phyloP scores from a whole-genome alignment of 1,140 invertebrate genomes.

The Galleria mellonella region DNA sequence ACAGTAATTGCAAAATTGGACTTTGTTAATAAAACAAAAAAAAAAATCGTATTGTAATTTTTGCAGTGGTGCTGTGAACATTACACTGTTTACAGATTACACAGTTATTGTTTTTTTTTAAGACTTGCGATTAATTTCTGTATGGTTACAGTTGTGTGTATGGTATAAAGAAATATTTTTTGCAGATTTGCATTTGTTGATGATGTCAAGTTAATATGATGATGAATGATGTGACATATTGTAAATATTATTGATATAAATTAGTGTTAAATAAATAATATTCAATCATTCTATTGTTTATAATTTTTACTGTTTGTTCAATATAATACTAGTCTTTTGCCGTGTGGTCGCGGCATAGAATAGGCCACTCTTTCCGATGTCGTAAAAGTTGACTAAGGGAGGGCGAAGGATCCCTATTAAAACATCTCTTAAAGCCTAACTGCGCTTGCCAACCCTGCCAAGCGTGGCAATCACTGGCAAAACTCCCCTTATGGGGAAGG shows the following conservation, averaged over 20 bases:
- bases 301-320: background rate
- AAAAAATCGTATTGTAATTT: too few relatives aligned
- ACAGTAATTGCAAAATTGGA: background rate
- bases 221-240: constrained; percentile 31
- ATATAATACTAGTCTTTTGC: too few relatives aligned
- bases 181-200: constrained; percentile 44
- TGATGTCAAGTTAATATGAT: constrained; percentile 21
- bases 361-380: too few relatives aligned
- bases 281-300: constrained; percentile 16
- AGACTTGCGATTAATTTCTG: background rate
- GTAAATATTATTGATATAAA: constrained; percentile 51
- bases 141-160: constrained; percentile 15
- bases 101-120: constrained; percentile 28
- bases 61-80: constrained; percentile 28
- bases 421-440: too few relatives aligned
- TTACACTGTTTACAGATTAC: constrained; percentile 11
- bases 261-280: constrained; percentile 42
- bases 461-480: too few relatives aligned
- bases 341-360: too few relatives aligned
- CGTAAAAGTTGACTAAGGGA: too few relatives aligned
- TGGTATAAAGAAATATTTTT: constrained; percentile 26
- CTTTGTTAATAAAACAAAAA: background rate
- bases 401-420: too few relatives aligned
- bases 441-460: too few relatives aligned
- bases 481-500: too few relatives aligned